Conservation (phyloP, 2,113 vertebrate genomes). For the Brachyistius frenatus region DNA sequence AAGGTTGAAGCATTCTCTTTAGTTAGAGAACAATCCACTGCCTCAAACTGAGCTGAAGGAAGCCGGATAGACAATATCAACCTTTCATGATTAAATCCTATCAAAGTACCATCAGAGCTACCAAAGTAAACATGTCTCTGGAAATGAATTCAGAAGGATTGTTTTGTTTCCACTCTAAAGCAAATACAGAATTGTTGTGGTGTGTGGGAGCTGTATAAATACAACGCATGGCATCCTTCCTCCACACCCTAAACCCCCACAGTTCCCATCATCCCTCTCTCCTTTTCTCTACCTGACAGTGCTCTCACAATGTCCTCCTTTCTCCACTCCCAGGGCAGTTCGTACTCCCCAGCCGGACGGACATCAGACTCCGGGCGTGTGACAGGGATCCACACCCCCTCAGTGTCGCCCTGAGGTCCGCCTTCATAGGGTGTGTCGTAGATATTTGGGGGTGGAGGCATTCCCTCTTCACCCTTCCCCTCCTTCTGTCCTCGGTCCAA, state of each 20-base stretch:
- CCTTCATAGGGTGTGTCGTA: conserved; percentile 86
- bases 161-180: conserved; percentile 63
- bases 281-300: conserved; percentile 82
- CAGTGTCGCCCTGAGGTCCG: conserved; percentile 75
- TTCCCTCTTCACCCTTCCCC: conserved; percentile 62
- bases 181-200: conserved; percentile 65
- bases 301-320: conserved; percentile 87
- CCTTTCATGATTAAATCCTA: conserved; percentile 39
- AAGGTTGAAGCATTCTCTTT: conserved; percentile 83
- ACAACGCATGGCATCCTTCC: conserved; percentile 62
- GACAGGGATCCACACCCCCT: conserved; percentile 83
- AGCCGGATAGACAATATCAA: conserved; percentile 55
- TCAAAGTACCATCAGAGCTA: conserved; percentile 37
- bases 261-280: conserved; percentile 36
- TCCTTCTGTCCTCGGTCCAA: conserved; percentile 84
- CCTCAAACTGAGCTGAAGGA: conserved; percentile 92
- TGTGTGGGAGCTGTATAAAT: conserved; percentile 54
- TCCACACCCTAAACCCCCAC: conserved; percentile 58
- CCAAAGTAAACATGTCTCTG: conserved; percentile 62
- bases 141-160: conserved; percentile 54
- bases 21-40: conserved; percentile 79
- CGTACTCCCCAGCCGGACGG: conserved; percentile 84
- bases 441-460: conserved; percentile 78
- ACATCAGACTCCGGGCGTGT: conserved; percentile 84
- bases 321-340: conserved; percentile 87